A percentile compares a stretch with the other conserved stretches of the same genome.
phyloP scores from a whole-genome alignment of 2,113 vertebrate species.

The Chloropsis hardwickii region DNA sequence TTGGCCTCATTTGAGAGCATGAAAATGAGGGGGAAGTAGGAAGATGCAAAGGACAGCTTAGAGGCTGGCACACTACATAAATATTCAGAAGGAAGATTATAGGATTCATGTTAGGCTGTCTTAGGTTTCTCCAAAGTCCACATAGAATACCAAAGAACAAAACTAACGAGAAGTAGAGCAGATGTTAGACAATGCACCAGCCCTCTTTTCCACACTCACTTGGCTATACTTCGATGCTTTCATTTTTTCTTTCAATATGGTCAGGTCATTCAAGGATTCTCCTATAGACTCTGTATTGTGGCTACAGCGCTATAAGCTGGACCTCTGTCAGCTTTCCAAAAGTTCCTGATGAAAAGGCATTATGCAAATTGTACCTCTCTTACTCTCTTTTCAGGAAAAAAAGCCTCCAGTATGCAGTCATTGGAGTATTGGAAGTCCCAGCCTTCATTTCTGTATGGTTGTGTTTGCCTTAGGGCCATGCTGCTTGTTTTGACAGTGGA shows the following conservation, averaged over 20 bases:
- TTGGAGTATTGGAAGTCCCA: slow-evolving; percentile 83
- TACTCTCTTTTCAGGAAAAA: slow-evolving; percentile 79
- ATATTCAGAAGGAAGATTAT: slow-evolving; percentile 90
- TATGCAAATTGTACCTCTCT: slow-evolving; percentile 94
- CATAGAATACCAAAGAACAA: slow-evolving; percentile 85
- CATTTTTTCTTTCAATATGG: slow-evolving; percentile 84
- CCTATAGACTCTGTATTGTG: slow-evolving; percentile 85
- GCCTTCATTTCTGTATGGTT: slow-evolving; percentile 89
- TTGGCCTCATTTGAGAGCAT: slow-evolving; percentile 82
- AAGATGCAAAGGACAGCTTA: slow-evolving; percentile 84
- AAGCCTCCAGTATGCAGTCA: slow-evolving; percentile 80
- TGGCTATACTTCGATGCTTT: slow-evolving; percentile 83
- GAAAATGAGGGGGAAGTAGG: slow-evolving; percentile 78
- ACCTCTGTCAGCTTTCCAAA: slow-evolving; percentile 85
- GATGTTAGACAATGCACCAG: slow-evolving; percentile 86
- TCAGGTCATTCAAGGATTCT: slow-evolving; percentile 87
- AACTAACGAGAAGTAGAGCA: slow-evolving; percentile 87
- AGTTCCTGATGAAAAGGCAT: slow-evolving; percentile 96
- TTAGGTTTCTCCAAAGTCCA: slow-evolving; percentile 85
- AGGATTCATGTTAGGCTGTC: slow-evolving; percentile 83
- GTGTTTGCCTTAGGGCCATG: slow-evolving; percentile 98
- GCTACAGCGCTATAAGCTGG: slow-evolving; percentile 81
- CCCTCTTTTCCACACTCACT: slow-evolving; percentile 81
- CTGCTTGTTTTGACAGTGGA: slow-evolving; percentile 99
- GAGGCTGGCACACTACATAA: slow-evolving; percentile 82